These are phyloP conservation scores for Spermophilus dauricus DNA, from an alignment of 2,113 vertebrate species.

Conservation along the genomic window DNA sequence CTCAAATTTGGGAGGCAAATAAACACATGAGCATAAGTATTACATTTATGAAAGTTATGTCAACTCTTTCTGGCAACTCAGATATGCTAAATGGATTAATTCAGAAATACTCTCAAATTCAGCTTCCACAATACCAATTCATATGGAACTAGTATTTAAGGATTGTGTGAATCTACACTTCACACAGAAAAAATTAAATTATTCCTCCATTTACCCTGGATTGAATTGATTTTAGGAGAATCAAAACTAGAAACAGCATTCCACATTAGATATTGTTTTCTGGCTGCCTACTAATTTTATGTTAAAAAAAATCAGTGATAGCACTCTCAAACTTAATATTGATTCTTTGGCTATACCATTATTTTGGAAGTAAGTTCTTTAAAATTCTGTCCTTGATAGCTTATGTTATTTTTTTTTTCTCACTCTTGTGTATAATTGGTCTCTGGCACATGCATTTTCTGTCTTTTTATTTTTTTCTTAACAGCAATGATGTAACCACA, in stretches of 20 bases:
- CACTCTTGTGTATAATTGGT: not conserved
- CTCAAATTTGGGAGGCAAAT: not conserved
- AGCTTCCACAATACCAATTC: not conserved
- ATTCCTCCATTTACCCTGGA: not conserved
- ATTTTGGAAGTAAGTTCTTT: conserved; percentile 5
- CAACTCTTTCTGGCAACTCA: not conserved
- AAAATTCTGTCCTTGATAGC: not conserved
- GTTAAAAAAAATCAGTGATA: not conserved
- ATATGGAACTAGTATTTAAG: not conserved
- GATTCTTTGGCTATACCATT: not conserved
- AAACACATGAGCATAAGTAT: not conserved
- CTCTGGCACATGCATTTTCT: conserved; percentile 17
- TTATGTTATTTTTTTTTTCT: not conserved
- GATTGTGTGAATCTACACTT: not conserved
- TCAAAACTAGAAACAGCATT: not conserved
- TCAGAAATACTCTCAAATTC: conserved; percentile 1
- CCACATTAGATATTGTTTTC: not conserved
- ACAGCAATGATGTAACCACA: not conserved
- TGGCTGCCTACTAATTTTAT: not conserved
- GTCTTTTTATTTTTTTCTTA: conserved; percentile 10
- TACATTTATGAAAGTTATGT: not conserved
- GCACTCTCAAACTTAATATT: not conserved
- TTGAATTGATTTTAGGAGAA: conserved; percentile 35
- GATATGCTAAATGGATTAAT: not conserved
- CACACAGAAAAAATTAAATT: not conserved